These are phyloP conservation scores for Microchrysa polita DNA, from an alignment of 2,888 invertebrate genomes.

Conservation along the genomic window DNA sequence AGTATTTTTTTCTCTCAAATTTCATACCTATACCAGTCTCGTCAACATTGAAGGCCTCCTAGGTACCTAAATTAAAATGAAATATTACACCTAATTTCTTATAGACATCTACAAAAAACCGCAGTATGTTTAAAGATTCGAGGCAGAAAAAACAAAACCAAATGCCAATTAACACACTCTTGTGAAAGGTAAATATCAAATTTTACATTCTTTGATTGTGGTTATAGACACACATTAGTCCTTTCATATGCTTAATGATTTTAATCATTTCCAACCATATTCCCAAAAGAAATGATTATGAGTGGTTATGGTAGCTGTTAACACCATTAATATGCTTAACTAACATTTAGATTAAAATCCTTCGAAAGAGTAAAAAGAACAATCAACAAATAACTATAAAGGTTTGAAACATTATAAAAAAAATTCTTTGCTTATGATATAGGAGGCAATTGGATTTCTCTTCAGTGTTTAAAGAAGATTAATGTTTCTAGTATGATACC, in stretches of 20 bases:
- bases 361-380: not conserved
- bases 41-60: no score
- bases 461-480: constrained; percentile 15
- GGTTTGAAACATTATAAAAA: not conserved
- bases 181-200: constrained; percentile 31
- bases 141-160: constrained; percentile 22
- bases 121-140: not conserved
- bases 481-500: constrained; percentile 10
- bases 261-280: no score
- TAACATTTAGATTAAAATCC: constrained; percentile 31
- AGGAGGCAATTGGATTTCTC: not conserved
- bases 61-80: constrained; percentile 35
- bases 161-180: constrained; percentile 31
- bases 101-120: constrained; percentile 8
- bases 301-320: constrained; percentile 26
- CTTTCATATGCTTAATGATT: no score
- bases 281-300: not conserved
- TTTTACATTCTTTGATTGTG: not conserved
- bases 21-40: no score
- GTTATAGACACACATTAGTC: not conserved
- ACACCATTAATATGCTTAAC: constrained; percentile 22
- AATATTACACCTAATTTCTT: constrained; percentile 32
- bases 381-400: not conserved
- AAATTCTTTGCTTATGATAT: not conserved
- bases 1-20: no score